Evolutionary conservation across 2,113 vertebrate genomes (phyloP).

Genomic region (Siniperca chuatsi): DNA sequence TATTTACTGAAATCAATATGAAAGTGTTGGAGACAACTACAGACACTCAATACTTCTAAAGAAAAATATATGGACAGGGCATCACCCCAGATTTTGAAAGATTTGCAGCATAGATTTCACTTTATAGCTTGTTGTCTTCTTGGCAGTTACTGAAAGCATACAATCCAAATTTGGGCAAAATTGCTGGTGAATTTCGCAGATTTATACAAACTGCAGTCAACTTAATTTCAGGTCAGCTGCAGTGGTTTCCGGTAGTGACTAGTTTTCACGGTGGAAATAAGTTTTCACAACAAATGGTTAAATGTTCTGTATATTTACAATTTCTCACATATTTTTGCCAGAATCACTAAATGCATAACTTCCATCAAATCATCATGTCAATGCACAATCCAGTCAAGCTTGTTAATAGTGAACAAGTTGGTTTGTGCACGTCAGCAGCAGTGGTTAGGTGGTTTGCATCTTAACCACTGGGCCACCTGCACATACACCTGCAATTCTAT

Average conservation of each 20-base stretch:
- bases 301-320: background rate
- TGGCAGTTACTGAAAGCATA: background rate
- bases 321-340: background rate
- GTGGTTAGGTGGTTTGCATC: too few species aligned
- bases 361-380: background rate
- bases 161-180: background rate
- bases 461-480: too few species aligned
- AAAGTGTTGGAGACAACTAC: background rate
- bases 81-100: background rate
- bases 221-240: background rate
- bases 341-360: background rate
- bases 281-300: background rate
- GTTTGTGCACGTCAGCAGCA: too few species aligned
- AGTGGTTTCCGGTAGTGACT: background rate
- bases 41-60: background rate
- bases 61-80: background rate
- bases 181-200: background rate
- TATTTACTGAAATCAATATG: background rate
- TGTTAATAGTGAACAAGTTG: background rate
- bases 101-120: background rate
- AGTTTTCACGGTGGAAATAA: background rate
- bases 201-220: slow-evolving; percentile 7
- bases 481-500: background rate
- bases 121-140: background rate
- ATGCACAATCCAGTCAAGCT: background rate